Base-by-base conservation (phyloP, 2,113 vertebrate species). In the Eleginops maclovinus region DNA sequence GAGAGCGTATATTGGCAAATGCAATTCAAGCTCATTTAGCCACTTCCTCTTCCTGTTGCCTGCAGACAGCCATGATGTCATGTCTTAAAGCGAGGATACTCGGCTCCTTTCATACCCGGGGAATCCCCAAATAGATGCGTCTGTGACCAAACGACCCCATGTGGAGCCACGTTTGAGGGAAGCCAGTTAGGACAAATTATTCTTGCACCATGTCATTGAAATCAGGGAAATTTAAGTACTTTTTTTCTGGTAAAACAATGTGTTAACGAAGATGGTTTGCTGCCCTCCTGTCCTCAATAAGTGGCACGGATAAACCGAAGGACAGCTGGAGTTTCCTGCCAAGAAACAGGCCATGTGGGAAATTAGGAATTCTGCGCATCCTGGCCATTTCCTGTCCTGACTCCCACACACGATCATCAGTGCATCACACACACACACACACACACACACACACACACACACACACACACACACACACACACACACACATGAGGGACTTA, bases 301-400 rank as follows among this genome's bases (percentile, higher is more conserved):
- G 60, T 77, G 73, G 73, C 67, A 71, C 22, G 7, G 49, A 72
- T 46, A 72, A 75, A 26, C 41, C 11, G 15, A 79, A 65, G 41
- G 90, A 92, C 89, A 89, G 85, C 89, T 92, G 88, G 66, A 49
- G 69, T 66, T 83, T 90, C 75, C 77, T 82, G 72, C 81, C 58
- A 84, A 74, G 43, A 40, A 85, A 81, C 31, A 16, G 47, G 84
- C 75, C 72, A 54, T 41, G 49, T 40, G 91, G 92, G 86, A 86
- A 79, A 89, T 78, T 22, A 82, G 84, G 88, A 93, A 91, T 94
- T 84, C 86, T 54, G 81, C 75, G 78, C 90, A 89, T 92, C 87
- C 80, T 85, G 81, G 82, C 69, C 72, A 90, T 90, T 91, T 93
- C 91, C 91, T 90, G 89, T 81, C 61, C 26, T 1, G 54, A 77